Evolutionary conservation across 2,113 vertebrate species (phyloP), one percentile per base, ranked within the genome.

Genomic region (Gavialis gangeticus): DNA sequence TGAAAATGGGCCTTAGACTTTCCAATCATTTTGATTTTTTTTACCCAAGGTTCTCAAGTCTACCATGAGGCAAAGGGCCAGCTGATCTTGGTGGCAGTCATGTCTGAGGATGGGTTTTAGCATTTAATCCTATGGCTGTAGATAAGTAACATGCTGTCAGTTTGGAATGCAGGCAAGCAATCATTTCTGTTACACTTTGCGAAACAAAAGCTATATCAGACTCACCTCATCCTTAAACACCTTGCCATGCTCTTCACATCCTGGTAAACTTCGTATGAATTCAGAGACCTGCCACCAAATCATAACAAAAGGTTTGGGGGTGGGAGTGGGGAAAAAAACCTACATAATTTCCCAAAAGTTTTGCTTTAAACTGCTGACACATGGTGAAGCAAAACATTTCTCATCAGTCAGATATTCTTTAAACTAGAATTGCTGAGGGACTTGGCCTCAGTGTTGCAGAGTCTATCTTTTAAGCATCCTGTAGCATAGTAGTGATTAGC

Each of bases 201-300:
- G 66, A 85, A 81, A 16, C 34, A 37, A 12, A 28, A 6, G 63
- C 84, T 78, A 9, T 56, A 9, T 37, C 58, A 83, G 17, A 97
- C 97, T 94, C 97, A 99, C 98, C 98, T 99, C 98, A 66, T 99
- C 98, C 96, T 98, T 98, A 98, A 99, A 99, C n/a, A 98, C 98
- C 59, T 98, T 98, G 80, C 98, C 98, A 54, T 99, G 98, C 83
- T 99, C 98, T 97, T 98, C 98, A 92, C 98, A 99, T 30, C 98
- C 98, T 37, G 98, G 98, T 85, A 99, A 97, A 90, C 98, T 98
- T 94, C 98, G 98, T 96, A 99, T 98, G 93, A 99, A 99, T 94
- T 98, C 98, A 64, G 98, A 98, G 28, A 99, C 98, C 98, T 98
- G 96, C 80, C 95, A 94, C 63, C 94, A 95, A 96, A 95, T 62